A percentile compares a stretch with the other conserved stretches of the same genome.
phyloP scores from a whole-genome alignment of 2,888 invertebrate species.

The Chromoteleia sp. region DNA sequence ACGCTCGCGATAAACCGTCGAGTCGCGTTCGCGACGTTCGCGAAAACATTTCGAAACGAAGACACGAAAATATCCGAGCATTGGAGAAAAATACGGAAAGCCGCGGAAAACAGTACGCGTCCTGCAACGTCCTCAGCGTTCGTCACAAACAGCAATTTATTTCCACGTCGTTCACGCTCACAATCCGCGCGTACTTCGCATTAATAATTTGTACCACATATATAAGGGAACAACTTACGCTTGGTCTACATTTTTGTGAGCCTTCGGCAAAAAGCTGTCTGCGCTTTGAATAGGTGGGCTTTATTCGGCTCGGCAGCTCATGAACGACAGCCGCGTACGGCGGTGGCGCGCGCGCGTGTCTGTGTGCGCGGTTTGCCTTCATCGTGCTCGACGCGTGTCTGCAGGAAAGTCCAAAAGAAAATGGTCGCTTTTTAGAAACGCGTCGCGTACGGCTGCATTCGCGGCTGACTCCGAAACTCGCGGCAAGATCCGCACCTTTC shows the following conservation, averaged over 20 bases:
- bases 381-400: constrained; percentile 45
- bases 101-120: neutral
- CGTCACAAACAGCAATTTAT: constrained; percentile 47
- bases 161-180: constrained; percentile 41
- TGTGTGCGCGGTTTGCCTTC: constrained; percentile 53
- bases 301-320: constrained; percentile 66
- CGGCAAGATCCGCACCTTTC: constrained; percentile 32
- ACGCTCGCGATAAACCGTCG: constrained; percentile 2
- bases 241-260: constrained; percentile 64
- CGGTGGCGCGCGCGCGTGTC: constrained; percentile 33
- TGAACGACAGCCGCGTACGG: constrained; percentile 57
- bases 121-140: constrained; percentile 20
- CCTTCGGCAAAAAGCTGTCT: constrained; percentile 68
- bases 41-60: neutral
- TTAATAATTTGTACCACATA: constrained; percentile 62
- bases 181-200: constrained; percentile 52
- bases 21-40: neutral
- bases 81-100: constrained; percentile 12
- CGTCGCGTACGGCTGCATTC: constrained; percentile 24
- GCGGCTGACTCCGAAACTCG: constrained; percentile 14
- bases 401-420: constrained; percentile 55
- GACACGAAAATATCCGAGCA: constrained; percentile 12
- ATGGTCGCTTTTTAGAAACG: constrained; percentile 48
- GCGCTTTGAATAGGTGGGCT: constrained; percentile 64
- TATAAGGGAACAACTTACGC: constrained; percentile 57